A percentile compares a stretch with the other conserved stretches of the same genome.
phyloP scores from a whole-genome alignment of 2,113 vertebrate genomes.

The Hippocampus guttulatus region DNA sequence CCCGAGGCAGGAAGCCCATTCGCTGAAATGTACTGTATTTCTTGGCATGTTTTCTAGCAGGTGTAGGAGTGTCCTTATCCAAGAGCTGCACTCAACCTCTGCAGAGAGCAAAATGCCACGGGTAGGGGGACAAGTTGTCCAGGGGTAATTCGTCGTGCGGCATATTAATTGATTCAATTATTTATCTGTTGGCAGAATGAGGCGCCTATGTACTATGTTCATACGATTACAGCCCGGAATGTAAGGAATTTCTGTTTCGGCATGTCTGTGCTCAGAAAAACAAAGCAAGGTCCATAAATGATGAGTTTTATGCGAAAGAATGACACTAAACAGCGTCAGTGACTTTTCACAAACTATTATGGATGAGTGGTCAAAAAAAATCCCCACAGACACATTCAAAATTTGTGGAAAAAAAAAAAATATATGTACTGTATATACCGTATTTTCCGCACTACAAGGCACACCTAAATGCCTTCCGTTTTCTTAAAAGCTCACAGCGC shows the following conservation, averaged over 20 bases:
- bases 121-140: slow-evolving; percentile 43
- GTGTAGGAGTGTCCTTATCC: slow-evolving; percentile 65
- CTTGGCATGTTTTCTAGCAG: slow-evolving; percentile 59
- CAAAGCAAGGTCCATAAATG: neutral
- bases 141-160: slow-evolving; percentile 48
- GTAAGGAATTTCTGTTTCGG: no score
- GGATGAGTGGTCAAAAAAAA: neutral
- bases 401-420: neutral
- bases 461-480: no score
- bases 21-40: slow-evolving; percentile 62
- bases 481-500: no score
- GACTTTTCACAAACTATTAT: neutral
- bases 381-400: neutral
- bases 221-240: neutral
- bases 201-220: neutral
- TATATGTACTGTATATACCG: no score
- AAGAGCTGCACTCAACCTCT: slow-evolving; percentile 45
- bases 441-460: no score
- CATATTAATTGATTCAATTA: slow-evolving; percentile 41
- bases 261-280: neutral
- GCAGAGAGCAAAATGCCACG: slow-evolving; percentile 56
- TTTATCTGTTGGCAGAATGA: neutral
- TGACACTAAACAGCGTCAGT: neutral
- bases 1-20: slow-evolving; percentile 35
- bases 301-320: neutral